Base-by-base conservation (phyloP, 1,140 invertebrate species). In the Drosophila lini region DNA sequence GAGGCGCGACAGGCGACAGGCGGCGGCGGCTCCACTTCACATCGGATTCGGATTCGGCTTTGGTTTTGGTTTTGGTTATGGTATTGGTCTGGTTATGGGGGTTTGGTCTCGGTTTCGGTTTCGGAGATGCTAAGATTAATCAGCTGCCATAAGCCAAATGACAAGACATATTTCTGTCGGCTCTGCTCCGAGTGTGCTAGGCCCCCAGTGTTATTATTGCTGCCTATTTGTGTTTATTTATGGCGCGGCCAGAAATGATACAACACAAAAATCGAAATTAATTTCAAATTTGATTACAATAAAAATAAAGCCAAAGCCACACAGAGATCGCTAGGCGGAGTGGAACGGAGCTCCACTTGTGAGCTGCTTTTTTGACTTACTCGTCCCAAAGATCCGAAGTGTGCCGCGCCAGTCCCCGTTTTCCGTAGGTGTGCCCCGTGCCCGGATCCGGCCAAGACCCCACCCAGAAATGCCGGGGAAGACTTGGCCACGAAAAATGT, bases 91-190 rank as follows among this genome's bases (percentile, higher is more conserved):
- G 48, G n/a, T 16, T 48, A 41, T 25, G n/a, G 62, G 63, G 50
- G 32, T 42, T 63, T 8, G 44, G 58, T 48, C 61, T 62, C n/a
- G 67, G 48, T 48, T 71, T 80, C 61, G 70, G 68, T 65, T 77
- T 74, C 64, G 80, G 77, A 83, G 80, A 89, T 83, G 84, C 80
- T 84, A 84, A 88, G 84, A 88, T 88, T 88, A 88, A 88, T 88
- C 84, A 89, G 84, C 84, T 88, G 84, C 80, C 80, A 88, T 88
- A 84, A 80, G 81, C 78, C 81, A 88, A 88, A 88, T 89, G 84
- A 89, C 80, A 88, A 84, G 84, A 75, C 84, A 88, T 81, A 88
- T 84, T 80, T 82, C 57, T 61, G 36, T 69, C 31, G 44, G 41
- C 42, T 61, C 57, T 55, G 45, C 57, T 40, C 48, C 55, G 56